Percentiles rank a stretch among this genome's conserved stretches.
These are phyloP conservation scores for Rhagonycha lutea DNA, from an alignment of 2,888 invertebrate species.

Conservation along the genomic window DNA sequence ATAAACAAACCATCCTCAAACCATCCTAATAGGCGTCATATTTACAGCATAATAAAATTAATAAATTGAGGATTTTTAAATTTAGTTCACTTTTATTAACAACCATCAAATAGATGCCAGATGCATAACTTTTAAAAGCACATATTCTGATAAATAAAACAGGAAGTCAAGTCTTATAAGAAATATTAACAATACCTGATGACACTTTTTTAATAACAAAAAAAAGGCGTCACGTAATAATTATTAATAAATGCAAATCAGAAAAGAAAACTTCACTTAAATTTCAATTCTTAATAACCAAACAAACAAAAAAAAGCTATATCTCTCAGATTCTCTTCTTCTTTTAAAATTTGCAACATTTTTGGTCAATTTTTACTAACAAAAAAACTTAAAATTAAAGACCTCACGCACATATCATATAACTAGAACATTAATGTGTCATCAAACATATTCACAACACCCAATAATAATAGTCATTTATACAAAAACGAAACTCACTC, in stretches of 20 bases:
- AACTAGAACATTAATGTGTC: constrained; percentile 34
- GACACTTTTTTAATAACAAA: not conserved
- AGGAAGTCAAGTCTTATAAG: not conserved
- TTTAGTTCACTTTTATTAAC: not conserved
- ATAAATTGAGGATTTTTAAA: not conserved
- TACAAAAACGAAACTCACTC: constrained; percentile 21
- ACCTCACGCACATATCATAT: constrained; percentile 30
- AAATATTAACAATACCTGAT: not conserved
- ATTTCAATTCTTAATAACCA: not conserved
- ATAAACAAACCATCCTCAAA: not conserved
- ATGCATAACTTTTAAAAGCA: not conserved
- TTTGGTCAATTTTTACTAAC: constrained; percentile 28
- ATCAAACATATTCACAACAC: constrained; percentile 27
- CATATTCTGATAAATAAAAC: constrained; percentile 1
- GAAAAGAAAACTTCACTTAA: not conserved
- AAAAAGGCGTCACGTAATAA: not conserved
- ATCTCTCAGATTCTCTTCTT: constrained; percentile 4
- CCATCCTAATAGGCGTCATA: not conserved
- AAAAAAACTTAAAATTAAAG: constrained; percentile 27
- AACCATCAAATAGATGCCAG: not conserved
- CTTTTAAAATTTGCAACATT: not conserved
- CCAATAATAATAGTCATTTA: constrained; percentile 29
- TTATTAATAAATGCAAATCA: not conserved
- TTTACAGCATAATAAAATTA: not conserved
- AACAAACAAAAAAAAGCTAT: constrained; percentile 1